A percentile compares a stretch with the other conserved stretches of the same genome.
phyloP scores from a whole-genome alignment of 2,113 vertebrate genomes.

The Lucifuga dentata region DNA sequence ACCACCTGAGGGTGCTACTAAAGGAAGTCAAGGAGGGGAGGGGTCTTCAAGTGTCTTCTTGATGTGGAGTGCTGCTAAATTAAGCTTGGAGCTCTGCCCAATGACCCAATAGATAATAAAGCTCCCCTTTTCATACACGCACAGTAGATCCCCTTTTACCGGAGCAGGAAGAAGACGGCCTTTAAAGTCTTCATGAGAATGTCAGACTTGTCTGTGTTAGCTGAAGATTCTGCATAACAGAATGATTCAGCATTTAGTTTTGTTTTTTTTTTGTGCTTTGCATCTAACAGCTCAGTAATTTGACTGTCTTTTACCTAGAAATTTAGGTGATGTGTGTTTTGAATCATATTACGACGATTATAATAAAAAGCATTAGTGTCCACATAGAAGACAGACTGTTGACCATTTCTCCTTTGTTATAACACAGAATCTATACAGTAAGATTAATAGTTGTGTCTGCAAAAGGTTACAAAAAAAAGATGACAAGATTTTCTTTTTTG shows the following conservation, averaged over 20 bases:
- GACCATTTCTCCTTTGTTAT: slow-evolving; percentile 20
- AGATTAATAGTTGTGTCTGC: slow-evolving; percentile 15
- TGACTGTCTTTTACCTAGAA: too few relatives aligned
- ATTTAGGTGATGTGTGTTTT: too few relatives aligned
- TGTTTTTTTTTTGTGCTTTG: too few relatives aligned
- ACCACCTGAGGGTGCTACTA: slow-evolving; percentile 49
- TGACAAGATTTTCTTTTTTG: slow-evolving; percentile 50
- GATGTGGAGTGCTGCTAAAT: slow-evolving; percentile 77
- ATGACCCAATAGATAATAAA: slow-evolving; percentile 63
- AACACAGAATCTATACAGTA: slow-evolving; percentile 29
- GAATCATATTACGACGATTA: background rate
- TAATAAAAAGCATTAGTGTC: background rate
- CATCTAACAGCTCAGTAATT: too few relatives aligned
- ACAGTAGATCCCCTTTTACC: slow-evolving; percentile 6
- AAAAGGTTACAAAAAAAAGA: slow-evolving; percentile 46
- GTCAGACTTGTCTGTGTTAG: slow-evolving; percentile 1
- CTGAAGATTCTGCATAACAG: background rate
- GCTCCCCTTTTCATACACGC: slow-evolving; percentile 13
- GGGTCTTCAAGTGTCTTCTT: slow-evolving; percentile 72
- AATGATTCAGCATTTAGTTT: too few relatives aligned
- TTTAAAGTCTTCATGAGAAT: slow-evolving; percentile 38
- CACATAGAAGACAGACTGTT: background rate
- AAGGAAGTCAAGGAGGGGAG: slow-evolving; percentile 73
- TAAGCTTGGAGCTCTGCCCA: slow-evolving; percentile 49
- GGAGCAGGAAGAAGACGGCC: slow-evolving; percentile 1